Conservation (phyloP, 2,797 vertebrate species). For the Potorous gilbertii region DNA sequence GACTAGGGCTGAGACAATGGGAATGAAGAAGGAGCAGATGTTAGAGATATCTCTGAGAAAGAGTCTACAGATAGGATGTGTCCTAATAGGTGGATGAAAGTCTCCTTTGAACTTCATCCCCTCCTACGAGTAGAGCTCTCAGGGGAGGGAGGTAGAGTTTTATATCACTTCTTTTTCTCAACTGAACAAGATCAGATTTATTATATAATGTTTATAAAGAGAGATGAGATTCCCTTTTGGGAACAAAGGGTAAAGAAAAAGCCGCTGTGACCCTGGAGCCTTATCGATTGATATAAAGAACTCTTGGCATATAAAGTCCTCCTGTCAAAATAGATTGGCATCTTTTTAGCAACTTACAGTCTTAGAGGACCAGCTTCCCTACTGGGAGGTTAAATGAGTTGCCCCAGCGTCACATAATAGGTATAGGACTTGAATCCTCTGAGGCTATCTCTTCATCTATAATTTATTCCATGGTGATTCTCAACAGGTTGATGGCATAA, state of each 20-base stretch:
- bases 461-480: neutral
- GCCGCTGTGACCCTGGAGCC: accelerated
- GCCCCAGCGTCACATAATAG: neutral
- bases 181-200: neutral
- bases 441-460: neutral
- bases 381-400: neutral
- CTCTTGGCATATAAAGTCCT: neutral
- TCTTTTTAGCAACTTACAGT: neutral
- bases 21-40: neutral
- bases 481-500: neutral
- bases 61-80: neutral
- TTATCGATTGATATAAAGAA: neutral
- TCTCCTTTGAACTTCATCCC: neutral
- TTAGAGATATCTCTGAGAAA: neutral
- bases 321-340: neutral
- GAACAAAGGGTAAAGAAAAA: neutral
- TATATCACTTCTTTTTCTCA: neutral
- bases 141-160: neutral
- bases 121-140: neutral
- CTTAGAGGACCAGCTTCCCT: neutral
- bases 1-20: neutral
- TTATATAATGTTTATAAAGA: neutral
- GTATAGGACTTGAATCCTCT: neutral
- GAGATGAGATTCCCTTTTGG: neutral
- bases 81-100: neutral